phyloP scores from a whole-genome alignment of 2,797 vertebrate species.

The Chelonia mydas region DNA sequence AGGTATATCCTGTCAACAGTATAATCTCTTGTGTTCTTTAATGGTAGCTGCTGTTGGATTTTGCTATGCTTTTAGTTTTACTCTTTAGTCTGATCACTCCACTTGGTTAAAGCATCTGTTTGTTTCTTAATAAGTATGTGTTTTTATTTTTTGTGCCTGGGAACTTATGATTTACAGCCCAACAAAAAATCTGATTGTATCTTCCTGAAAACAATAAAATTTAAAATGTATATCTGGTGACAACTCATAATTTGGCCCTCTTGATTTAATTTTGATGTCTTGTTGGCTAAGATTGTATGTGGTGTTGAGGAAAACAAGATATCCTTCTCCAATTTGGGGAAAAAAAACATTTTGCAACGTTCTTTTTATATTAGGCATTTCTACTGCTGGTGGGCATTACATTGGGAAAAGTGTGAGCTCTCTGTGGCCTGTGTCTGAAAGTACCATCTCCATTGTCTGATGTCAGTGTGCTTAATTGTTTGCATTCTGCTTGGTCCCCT shows the following conservation, averaged over 20 bases:
- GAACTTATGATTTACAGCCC: not conserved
- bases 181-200: not conserved
- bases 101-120: not conserved
- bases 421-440: not conserved
- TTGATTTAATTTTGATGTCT: not conserved
- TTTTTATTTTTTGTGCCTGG: not conserved
- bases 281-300: not conserved
- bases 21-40: not conserved
- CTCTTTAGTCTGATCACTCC: not conserved
- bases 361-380: not conserved
- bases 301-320: not conserved
- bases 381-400: not conserved
- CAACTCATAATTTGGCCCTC: not conserved
- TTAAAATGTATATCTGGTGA: not conserved
- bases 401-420: rapidly evolving
- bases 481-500: not conserved
- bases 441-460: not conserved
- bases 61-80: not conserved
- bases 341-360: not conserved
- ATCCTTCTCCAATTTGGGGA: not conserved
- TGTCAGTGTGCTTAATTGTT: not conserved
- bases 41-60: not conserved
- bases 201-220: not conserved
- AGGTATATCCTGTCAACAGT: not conserved
- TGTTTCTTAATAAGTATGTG: not conserved